Evolutionary conservation across 53 echinoderm and acorn worm species (phyloP).

Genomic region (Holothuria scabra): DNA sequence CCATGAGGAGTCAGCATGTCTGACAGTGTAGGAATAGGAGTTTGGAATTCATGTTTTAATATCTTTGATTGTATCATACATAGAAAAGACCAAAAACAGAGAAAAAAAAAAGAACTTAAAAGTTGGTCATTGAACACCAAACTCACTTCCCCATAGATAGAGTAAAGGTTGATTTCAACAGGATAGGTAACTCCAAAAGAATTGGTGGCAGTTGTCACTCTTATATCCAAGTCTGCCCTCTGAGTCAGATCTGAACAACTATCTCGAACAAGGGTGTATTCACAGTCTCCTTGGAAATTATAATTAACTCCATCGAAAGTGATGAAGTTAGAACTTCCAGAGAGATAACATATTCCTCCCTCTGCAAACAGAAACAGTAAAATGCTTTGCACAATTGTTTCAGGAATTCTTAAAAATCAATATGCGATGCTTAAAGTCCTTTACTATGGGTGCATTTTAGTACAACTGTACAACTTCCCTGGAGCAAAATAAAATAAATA

Average conservation of each 20-base stretch:
- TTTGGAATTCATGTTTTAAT: too few relatives aligned
- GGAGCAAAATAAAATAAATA: too few relatives aligned
- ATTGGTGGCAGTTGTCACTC: slow-evolving; percentile 65
- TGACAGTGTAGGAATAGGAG: too few relatives aligned
- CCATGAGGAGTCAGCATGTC: too few relatives aligned
- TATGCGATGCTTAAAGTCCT: too few relatives aligned
- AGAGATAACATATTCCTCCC: slow-evolving; percentile 82
- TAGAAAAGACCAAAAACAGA: too few relatives aligned
- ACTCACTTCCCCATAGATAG: neutral
- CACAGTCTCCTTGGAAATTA: slow-evolving; percentile 73
- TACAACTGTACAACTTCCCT: too few relatives aligned
- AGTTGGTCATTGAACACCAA: too few relatives aligned
- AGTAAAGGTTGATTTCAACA: slow-evolving; percentile 31
- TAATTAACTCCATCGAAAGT: slow-evolving; percentile 78
- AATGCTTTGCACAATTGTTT: neutral
- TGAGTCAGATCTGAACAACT: neutral
- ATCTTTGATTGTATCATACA: too few relatives aligned
- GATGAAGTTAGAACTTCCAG: slow-evolving; percentile 82
- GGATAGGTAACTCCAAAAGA: slow-evolving; percentile 6
- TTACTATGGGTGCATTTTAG: too few relatives aligned
- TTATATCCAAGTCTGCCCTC: slow-evolving; percentile 23
- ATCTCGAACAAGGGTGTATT: slow-evolving; percentile 73
- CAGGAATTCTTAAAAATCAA: too few relatives aligned
- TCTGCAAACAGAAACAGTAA: slow-evolving; percentile 47
- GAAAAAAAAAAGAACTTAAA: too few relatives aligned